These are phyloP conservation scores for Panorpa germanica DNA, from an alignment of 2,888 invertebrate genomes.

Conservation along the genomic window DNA sequence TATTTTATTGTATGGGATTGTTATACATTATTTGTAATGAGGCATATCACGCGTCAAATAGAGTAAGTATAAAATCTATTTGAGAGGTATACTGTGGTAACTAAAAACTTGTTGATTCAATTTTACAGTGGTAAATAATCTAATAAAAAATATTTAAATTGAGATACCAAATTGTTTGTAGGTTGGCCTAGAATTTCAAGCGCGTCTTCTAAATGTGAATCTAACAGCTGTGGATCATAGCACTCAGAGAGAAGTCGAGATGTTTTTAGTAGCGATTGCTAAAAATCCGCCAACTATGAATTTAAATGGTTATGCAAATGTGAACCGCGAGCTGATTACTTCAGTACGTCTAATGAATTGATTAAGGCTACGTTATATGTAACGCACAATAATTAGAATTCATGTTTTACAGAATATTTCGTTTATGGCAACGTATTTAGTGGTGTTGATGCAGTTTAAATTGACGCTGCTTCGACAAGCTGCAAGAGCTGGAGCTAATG, in stretches of 20 bases:
- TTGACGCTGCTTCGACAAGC: slow-evolving; percentile 37
- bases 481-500: no score
- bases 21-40: slow-evolving; percentile 56
- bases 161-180: slow-evolving; percentile 13
- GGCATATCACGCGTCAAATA: slow-evolving; percentile 44
- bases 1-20: slow-evolving; percentile 49
- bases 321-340: slow-evolving; percentile 46
- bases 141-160: slow-evolving; percentile 5
- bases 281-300: slow-evolving; percentile 64
- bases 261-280: slow-evolving; percentile 53
- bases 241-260: slow-evolving; percentile 48
- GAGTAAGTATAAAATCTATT: slow-evolving; percentile 27
- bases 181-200: slow-evolving; percentile 41
- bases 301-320: slow-evolving; percentile 51
- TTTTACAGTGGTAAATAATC: background rate
- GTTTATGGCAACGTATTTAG: slow-evolving; percentile 52
- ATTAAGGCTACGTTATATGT: slow-evolving; percentile 10
- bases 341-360: slow-evolving; percentile 33
- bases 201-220: slow-evolving; percentile 45
- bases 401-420: slow-evolving; percentile 37
- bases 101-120: background rate
- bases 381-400: slow-evolving; percentile 10
- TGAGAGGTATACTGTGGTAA: background rate
- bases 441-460: slow-evolving; percentile 55
- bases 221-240: slow-evolving; percentile 40